Base-by-base conservation (phyloP, 2,888 invertebrate genomes). In the Clivina fossor region DNA sequence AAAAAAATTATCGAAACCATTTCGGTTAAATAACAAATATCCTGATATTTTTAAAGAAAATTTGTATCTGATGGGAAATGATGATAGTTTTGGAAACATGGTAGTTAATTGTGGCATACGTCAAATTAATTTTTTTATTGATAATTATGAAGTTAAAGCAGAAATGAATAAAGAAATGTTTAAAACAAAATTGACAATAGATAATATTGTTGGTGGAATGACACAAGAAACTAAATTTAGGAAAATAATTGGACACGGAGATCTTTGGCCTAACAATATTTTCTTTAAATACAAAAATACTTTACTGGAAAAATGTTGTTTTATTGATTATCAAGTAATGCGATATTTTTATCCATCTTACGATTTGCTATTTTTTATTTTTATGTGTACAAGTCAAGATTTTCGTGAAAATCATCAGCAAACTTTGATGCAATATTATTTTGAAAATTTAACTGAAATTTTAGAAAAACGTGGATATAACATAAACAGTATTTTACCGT, bases 211-310 rank as follows among this genome's bases (percentile, higher is more conserved):
- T 9, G n/a, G 13, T 15, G 7, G 22, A 22, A 7, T 38, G 11
- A n/a, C 5, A 28, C 13, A 28, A 1, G 48, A 49, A 18, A 33
- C 35, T 15, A 49, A 60, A 11, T 58, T 61, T 19, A 59, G 53
- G 48, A 58, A 49, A 15, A 64, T 66, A 3, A 28, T 68, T 3
- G 40, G 68, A 3, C 71, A 71, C 46, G 65, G 67, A 15, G 70
- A 71, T 57, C 53, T 70, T 24, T 71, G 71, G 71, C 57, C 60
- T 2, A 70, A 67, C 37, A 71, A 71, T 56, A 67, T 71, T 41
- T 56, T 71, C 16, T 68, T 65, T 58, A 55, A 49, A 19, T 68
- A 69, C 26, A 33, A 62, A 19, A 47, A 63, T 8, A 60, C 53
- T 11, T 38, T 57, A 38, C 62, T 64, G 0, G 38, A 49, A 2